A percentile compares a stretch with the other conserved stretches of the same genome.
phyloP scores from a whole-genome alignment of 2,888 invertebrate species.

The Andrena trimmerana region DNA sequence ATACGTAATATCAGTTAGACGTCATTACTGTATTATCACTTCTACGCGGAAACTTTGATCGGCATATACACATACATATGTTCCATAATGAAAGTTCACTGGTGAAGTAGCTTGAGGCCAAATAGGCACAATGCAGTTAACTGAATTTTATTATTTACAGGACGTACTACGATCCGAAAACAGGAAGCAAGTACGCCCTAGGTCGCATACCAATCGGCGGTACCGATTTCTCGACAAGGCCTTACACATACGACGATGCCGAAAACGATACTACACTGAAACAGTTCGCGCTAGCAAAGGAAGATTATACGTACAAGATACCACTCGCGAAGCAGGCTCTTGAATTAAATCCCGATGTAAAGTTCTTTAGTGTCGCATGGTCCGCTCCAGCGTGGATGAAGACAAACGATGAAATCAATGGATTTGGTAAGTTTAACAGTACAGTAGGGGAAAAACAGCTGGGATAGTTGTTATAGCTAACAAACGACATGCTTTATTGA shows the following conservation, averaged over 20 bases:
- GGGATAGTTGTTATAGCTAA: background rate
- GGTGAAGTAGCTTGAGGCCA: background rate
- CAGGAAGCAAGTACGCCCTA: slow-evolving; percentile 92
- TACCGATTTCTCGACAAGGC: slow-evolving; percentile 93
- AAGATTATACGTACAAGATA: slow-evolving; percentile 90
- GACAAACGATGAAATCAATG: slow-evolving; percentile 85
- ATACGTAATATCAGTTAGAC: background rate
- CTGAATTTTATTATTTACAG: background rate
- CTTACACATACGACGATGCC: slow-evolving; percentile 92
- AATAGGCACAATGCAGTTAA: background rate
- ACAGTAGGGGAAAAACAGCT: background rate
- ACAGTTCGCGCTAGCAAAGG: slow-evolving; percentile 88
- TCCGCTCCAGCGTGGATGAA: slow-evolving; percentile 91
- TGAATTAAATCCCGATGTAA: slow-evolving; percentile 84
- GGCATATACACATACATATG: background rate
- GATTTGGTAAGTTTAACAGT: slow-evolving; percentile 20
- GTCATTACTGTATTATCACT: background rate
- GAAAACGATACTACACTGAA: slow-evolving; percentile 87
- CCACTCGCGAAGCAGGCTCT: slow-evolving; percentile 86
- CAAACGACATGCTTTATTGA: no score
- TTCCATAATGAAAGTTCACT: background rate
- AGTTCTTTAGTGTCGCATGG: slow-evolving; percentile 88
- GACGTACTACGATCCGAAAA: slow-evolving; percentile 84
- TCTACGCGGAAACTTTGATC: no score
- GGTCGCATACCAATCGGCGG: slow-evolving; percentile 94